Evolutionary conservation across 1,140 invertebrate genomes (phyloP).

Genomic region (Goniozus legneri): DNA sequence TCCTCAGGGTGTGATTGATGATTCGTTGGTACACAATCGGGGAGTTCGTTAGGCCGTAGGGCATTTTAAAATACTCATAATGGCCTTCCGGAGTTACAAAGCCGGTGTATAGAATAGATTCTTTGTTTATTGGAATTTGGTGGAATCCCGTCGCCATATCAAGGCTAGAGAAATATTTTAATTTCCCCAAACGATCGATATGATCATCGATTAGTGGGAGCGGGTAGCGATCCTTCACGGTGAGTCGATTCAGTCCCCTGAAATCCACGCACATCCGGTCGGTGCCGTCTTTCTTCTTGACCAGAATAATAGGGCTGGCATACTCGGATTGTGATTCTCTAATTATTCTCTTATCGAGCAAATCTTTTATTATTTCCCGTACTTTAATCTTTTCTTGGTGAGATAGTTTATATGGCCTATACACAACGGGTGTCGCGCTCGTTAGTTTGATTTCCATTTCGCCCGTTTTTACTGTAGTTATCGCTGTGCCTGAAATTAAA

Average conservation of each 20-base stretch:
- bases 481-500: neutral
- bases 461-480: neutral
- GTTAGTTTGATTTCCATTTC: neutral
- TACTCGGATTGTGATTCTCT: neutral
- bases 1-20: constrained; percentile 24
- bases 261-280: constrained; percentile 18
- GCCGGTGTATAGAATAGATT: constrained; percentile 5
- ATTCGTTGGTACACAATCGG: constrained; percentile 22
- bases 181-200: constrained; percentile 36
- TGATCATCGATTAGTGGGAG: constrained; percentile 49
- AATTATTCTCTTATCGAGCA: neutral
- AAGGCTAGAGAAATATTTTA: constrained; percentile 40
- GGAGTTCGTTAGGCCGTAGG: constrained; percentile 28
- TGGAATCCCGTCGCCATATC: constrained; percentile 49
- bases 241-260: constrained; percentile 25
- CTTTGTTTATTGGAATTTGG: constrained; percentile 42
- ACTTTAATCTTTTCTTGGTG: neutral
- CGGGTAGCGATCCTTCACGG: constrained; percentile 40
- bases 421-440: neutral
- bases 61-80: constrained; percentile 28
- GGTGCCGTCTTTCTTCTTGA: neutral
- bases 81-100: constrained; percentile 16
- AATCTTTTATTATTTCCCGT: neutral
- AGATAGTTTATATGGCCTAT: neutral
- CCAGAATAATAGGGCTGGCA: neutral